A percentile compares a stretch with the other conserved stretches of the same genome.
Conservation (phyloP, 2,888 invertebrate species). For the Drosophila multiciliata region DNA sequence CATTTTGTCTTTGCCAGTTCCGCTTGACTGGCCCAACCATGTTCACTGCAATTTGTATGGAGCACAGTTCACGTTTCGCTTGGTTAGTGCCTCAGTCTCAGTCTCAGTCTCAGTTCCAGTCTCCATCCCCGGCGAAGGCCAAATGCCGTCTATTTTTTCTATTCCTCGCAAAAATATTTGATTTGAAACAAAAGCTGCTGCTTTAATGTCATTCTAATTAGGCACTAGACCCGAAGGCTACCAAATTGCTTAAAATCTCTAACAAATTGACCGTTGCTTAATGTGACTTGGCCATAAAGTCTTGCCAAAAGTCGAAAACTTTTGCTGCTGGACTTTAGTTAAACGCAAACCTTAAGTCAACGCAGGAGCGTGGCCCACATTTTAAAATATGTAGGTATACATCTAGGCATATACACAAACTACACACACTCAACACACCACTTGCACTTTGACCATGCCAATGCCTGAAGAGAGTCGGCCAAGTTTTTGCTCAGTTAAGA, state of each 20-base stretch:
- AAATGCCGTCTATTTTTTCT: slow-evolving; percentile 25
- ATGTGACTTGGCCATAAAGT: slow-evolving; percentile 54
- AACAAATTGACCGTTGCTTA: slow-evolving; percentile 75
- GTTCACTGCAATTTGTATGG: slow-evolving; percentile 79
- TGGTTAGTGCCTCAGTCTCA: slow-evolving; percentile 57
- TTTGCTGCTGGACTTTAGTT: slow-evolving; percentile 42
- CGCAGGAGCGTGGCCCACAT: slow-evolving; percentile 1
- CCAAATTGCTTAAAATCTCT: slow-evolving; percentile 64
- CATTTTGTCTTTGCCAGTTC: slow-evolving; percentile 74
- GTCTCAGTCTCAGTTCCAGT: slow-evolving; percentile 10
- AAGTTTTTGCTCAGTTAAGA: slow-evolving; percentile 55
- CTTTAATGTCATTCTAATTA: slow-evolving; percentile 77
- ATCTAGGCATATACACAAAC: slow-evolving; percentile 57
- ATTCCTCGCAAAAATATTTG: slow-evolving; percentile 4
- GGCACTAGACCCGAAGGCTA: slow-evolving; percentile 54
- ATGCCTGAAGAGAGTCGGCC: slow-evolving; percentile 44
- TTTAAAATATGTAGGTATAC: not conserved
- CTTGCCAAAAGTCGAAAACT: slow-evolving; percentile 46
- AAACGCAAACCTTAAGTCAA: slow-evolving; percentile 42
- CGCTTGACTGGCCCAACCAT: slow-evolving; percentile 72
- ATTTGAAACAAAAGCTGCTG: slow-evolving; percentile 42
- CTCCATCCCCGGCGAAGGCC: slow-evolving; percentile 60
- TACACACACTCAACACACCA: slow-evolving; percentile 4
- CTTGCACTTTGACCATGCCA: slow-evolving; percentile 28
- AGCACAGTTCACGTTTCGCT: slow-evolving; percentile 64